Conservation (phyloP, 2,797 vertebrate genomes). For the Chloroceryle inda region DNA sequence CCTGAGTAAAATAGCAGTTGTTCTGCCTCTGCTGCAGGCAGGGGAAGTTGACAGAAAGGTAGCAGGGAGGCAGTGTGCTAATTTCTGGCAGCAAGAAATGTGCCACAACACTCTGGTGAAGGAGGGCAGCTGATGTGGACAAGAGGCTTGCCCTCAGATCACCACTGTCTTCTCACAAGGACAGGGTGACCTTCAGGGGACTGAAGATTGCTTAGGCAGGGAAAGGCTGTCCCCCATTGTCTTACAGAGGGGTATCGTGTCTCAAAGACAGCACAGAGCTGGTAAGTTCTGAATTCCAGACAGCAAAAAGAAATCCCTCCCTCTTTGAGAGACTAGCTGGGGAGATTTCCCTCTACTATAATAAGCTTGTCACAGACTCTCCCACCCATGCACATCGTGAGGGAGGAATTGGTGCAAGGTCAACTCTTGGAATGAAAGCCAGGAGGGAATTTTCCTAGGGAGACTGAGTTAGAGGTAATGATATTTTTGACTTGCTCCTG, state of each 20-base stretch:
- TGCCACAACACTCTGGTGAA: background rate
- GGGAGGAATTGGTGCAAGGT: background rate
- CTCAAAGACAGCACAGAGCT: background rate
- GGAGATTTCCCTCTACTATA: background rate
- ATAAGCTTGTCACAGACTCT: background rate
- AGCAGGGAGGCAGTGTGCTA: background rate
- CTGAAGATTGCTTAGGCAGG: background rate
- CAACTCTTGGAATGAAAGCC: background rate
- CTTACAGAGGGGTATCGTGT: background rate
- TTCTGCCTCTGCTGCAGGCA: background rate
- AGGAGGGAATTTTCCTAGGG: slow-evolving; percentile 16
- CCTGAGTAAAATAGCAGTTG: background rate
- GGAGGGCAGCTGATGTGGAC: background rate
- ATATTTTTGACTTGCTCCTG: background rate
- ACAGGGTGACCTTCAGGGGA: background rate
- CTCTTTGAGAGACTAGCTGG: background rate
- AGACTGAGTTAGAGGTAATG: background rate
- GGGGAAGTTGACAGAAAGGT: background rate
- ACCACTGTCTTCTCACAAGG: background rate
- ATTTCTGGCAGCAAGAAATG: background rate
- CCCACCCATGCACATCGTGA: background rate
- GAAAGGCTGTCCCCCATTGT: background rate
- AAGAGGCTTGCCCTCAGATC: background rate
- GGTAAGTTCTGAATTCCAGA: background rate
- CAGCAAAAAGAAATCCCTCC: background rate